Base-by-base conservation (phyloP, 2,888 invertebrate genomes). In the Meiosimyza platycephala region DNA sequence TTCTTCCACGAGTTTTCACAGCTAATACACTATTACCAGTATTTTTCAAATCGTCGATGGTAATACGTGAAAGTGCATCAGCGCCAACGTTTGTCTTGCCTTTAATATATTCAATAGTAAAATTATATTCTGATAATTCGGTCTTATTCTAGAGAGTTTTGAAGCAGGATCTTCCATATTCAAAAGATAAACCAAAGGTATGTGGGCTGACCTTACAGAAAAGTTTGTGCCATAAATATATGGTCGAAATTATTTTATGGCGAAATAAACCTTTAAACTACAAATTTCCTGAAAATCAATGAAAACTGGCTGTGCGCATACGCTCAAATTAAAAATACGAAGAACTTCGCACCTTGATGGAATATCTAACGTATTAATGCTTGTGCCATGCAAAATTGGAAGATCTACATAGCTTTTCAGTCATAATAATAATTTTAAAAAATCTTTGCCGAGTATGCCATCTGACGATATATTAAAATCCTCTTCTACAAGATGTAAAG, bases 61-160 rank as follows among this genome's bases (percentile, higher is more conserved):
- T 67, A 28, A 76, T 74, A 4, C 76, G 63, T 15, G 67, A 77
- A 18, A 76, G 40, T 28, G 76, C 77, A 51, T 78, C 76, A 28
- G 28, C 28, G 28, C 28, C 28, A 28, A 28, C 28, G 28, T 28
- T 28, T 28, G 28, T 28, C 4, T 28, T 28, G 3, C 28, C 28
- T 28, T 28, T 28, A 28, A 28, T 28, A 4, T 28, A 28, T 28
- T 28, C 28, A 28, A 28, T 28, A 28, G 28, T 28, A 3, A 28
- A 28, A 4, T 28, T 4, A 28, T 28, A 28, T 28, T 28, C 28
- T 3, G 28, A 28, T 28, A 28, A 3, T 28, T 28, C 28, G 28
- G n/a, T n/a, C n/a, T n/a, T n/a, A n/a, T n/a, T n/a, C n/a, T n/a
- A n/a, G n/a, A 28, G 28, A 3, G 28, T 28, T 28, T 28, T 28